These are phyloP conservation scores for Brachymystax lenok DNA, from an alignment of 2,797 vertebrate species.

Conservation along the genomic window DNA sequence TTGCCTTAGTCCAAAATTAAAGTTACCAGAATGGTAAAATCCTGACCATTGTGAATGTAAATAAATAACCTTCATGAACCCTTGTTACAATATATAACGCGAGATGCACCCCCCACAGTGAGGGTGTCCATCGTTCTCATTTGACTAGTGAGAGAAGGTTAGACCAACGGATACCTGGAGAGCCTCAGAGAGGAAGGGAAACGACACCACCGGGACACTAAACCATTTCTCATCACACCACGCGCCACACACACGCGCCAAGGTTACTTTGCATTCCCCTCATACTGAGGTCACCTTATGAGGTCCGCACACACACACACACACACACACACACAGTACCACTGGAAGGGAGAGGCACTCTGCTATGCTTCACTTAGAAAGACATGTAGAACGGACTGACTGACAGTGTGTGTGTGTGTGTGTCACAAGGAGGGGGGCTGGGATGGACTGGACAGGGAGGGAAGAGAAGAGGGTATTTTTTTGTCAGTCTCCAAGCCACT, in stretches of 20 bases:
- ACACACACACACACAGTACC: slow-evolving; percentile 12
- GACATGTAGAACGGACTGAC: too few relatives aligned
- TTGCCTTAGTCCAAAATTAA: too few relatives aligned
- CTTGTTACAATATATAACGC: too few relatives aligned
- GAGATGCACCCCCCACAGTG: neutral
- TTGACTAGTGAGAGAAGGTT: slow-evolving; percentile 33
- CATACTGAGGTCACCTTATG: slow-evolving; percentile 54
- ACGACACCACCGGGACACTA: slow-evolving; percentile 40
- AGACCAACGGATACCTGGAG: slow-evolving; percentile 34
- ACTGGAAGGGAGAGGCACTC: slow-evolving; percentile 33
- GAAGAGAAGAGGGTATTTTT: slow-evolving; percentile 3
- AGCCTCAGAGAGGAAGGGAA: slow-evolving; percentile 20
- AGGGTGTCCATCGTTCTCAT: slow-evolving; percentile 6
- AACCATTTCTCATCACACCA: slow-evolving; percentile 55
- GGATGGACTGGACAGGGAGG: neutral
- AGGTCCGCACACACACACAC: slow-evolving; percentile 6
- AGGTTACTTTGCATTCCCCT: slow-evolving; percentile 59
- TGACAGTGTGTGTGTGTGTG: slow-evolving; percentile 27
- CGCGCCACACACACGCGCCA: slow-evolving; percentile 24
- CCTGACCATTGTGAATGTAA: too few relatives aligned
- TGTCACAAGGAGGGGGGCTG: neutral
- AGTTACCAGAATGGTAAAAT: too few relatives aligned
- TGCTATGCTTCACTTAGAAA: slow-evolving; percentile 29
- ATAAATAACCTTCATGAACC: neutral
- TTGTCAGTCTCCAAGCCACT: slow-evolving; percentile 45